These are phyloP conservation scores for Sepioteuthis lessoniana DNA, from an alignment of 2,888 invertebrate species.

Conservation along the genomic window DNA sequence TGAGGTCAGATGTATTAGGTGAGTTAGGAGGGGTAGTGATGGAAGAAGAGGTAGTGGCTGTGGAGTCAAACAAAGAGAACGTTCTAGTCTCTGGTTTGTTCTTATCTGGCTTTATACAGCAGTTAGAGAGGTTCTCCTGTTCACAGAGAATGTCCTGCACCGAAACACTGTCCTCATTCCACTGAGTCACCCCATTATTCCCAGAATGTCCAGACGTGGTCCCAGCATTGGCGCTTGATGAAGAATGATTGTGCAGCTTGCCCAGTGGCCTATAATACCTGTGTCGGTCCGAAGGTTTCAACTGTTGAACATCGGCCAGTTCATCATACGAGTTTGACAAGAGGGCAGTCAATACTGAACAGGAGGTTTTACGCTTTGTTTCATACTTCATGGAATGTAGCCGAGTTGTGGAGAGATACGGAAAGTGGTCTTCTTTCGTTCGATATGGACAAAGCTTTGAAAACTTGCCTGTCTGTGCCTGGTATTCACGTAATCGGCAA, in stretches of 20 bases:
- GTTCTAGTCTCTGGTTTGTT: background rate
- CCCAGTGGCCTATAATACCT: constrained; percentile 25
- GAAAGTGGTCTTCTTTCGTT: background rate
- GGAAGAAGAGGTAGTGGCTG: background rate
- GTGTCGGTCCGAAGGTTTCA: constrained; percentile 4
- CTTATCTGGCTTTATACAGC: background rate
- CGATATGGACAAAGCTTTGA: constrained; percentile 38
- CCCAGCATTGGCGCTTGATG: background rate
- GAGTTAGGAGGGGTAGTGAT: background rate
- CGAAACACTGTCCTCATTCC: background rate
- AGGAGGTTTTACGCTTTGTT: constrained; percentile 25
- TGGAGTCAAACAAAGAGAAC: background rate
- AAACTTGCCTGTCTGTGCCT: background rate
- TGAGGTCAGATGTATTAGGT: background rate
- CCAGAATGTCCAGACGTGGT: constrained; percentile 20
- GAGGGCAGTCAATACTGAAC: constrained; percentile 34
- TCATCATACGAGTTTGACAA: constrained; percentile 37
- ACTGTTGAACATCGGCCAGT: background rate
- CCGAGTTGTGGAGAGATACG: background rate
- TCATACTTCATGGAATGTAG: constrained; percentile 43
- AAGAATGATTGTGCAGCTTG: constrained; percentile 1
- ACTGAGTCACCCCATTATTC: background rate
- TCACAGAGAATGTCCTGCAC: background rate
- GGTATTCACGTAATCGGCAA: background rate
- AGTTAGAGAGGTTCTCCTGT: constrained; percentile 21